A percentile compares a stretch with the other conserved stretches of the same genome.
phyloP scores from a whole-genome alignment of 2,888 invertebrate genomes.

The Pseudococcus longispinus region DNA sequence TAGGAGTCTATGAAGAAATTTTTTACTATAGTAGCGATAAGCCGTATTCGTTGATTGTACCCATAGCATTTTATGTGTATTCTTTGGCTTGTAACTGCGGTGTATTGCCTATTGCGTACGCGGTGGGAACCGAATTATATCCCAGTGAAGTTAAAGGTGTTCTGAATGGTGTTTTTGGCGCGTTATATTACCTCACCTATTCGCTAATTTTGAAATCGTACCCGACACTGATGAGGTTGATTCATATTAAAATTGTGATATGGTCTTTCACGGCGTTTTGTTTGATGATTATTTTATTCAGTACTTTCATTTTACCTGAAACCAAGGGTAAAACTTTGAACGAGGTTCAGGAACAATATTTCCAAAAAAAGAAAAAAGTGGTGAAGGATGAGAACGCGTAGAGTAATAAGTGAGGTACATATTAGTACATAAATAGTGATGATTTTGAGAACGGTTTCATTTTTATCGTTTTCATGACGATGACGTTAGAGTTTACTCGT shows the following conservation, averaged over 20 bases:
- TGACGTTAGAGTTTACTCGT: too few relatives aligned
- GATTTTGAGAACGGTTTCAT: too few relatives aligned
- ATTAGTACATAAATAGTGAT: background rate
- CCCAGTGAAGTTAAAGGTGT: background rate
- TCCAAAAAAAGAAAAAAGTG: background rate
- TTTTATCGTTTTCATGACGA: too few relatives aligned
- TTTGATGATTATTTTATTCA: background rate
- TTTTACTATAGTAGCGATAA: background rate
- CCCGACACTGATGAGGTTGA: background rate
- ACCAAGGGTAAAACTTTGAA: conserved; percentile 32
- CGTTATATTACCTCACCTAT: background rate
- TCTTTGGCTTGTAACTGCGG: background rate
- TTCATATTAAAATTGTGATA: background rate
- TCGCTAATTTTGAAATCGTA: background rate
- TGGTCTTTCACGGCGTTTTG: background rate
- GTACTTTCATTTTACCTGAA: conserved; percentile 28
- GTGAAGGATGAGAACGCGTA: background rate
- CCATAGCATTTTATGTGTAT: background rate
- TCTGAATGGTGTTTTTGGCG: background rate
- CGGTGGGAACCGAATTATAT: background rate
- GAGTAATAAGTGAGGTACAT: background rate
- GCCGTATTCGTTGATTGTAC: background rate
- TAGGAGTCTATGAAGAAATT: background rate
- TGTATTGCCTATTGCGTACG: background rate
- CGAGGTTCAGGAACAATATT: conserved; percentile 29